Percentiles rank a stretch among this genome's conserved stretches.
These are phyloP conservation scores for Setophaga kirtlandii DNA, from an alignment of 2,113 vertebrate genomes.

Conservation along the genomic window DNA sequence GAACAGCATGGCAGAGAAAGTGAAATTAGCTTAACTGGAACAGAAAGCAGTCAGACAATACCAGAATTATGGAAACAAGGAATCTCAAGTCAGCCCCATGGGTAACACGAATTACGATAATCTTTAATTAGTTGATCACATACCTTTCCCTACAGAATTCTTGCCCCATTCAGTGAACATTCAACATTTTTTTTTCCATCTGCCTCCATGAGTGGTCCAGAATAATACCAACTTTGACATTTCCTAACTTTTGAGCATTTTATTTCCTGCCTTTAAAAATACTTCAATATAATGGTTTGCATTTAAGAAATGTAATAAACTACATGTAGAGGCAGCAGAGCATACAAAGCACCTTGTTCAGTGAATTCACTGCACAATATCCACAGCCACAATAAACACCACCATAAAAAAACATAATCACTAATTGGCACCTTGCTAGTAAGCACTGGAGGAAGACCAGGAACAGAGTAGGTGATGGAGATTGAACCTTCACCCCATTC, in stretches of 20 bases:
- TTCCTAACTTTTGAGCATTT: constrained; percentile 15
- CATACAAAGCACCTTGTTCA: background rate
- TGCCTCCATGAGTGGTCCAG: background rate
- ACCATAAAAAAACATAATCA: background rate
- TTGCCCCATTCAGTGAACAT: background rate
- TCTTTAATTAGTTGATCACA: background rate
- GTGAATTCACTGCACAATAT: background rate
- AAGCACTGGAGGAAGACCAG: background rate
- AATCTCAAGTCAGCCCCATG: background rate
- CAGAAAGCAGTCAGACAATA: background rate
- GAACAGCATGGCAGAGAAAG: background rate
- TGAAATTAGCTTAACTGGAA: background rate
- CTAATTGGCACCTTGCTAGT: constrained; percentile 12
- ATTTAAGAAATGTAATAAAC: background rate
- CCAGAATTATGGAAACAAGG: background rate
- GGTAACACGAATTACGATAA: background rate
- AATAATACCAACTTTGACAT: background rate
- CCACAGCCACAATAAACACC: constrained; percentile 12
- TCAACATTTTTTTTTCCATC: background rate
- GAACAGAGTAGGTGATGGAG: background rate
- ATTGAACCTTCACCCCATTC: background rate
- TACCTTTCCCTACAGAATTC: background rate
- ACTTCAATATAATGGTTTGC: background rate
- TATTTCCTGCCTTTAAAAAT: constrained; percentile 7
- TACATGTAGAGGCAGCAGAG: background rate